These are phyloP conservation scores for Ormyrus labotus DNA, from an alignment of 2,888 invertebrate species.

Conservation along the genomic window DNA sequence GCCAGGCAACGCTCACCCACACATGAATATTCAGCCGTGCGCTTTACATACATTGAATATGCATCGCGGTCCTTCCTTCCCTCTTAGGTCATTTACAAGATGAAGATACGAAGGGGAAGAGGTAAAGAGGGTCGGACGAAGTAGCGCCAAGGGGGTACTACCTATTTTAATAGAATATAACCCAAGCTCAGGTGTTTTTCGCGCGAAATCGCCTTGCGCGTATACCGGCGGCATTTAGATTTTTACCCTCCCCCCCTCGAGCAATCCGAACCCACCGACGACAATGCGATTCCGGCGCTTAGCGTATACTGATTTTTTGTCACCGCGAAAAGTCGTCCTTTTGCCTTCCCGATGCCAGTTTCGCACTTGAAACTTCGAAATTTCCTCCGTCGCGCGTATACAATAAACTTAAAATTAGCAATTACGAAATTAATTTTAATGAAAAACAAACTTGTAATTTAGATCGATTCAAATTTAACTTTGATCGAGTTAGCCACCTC, in stretches of 20 bases:
- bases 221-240: not conserved
- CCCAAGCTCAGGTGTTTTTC: conserved; percentile 10
- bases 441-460: no score
- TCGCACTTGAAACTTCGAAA: no score
- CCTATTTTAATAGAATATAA: conserved; percentile 54
- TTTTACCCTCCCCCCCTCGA: not conserved
- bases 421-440: no score
- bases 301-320: no score
- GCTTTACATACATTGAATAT: conserved; percentile 75
- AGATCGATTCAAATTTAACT: no score
- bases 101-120: conserved; percentile 67
- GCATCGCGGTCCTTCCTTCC: conserved; percentile 68
- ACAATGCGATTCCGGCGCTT: no score
- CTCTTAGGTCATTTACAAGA: conserved; percentile 75
- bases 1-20: conserved; percentile 70
- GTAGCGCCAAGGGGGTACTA: conserved; percentile 31
- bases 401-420: not conserved
- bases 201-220: conserved; percentile 8
- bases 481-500: no score
- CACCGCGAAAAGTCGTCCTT: no score
- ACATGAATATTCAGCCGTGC: conserved; percentile 73
- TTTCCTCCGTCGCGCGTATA: no score
- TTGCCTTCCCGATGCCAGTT: no score
- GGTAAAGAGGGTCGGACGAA: conserved; percentile 1
- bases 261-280: no score